Base-by-base conservation (phyloP, 1,140 invertebrate species). In the Psilanteris sp. region DNA sequence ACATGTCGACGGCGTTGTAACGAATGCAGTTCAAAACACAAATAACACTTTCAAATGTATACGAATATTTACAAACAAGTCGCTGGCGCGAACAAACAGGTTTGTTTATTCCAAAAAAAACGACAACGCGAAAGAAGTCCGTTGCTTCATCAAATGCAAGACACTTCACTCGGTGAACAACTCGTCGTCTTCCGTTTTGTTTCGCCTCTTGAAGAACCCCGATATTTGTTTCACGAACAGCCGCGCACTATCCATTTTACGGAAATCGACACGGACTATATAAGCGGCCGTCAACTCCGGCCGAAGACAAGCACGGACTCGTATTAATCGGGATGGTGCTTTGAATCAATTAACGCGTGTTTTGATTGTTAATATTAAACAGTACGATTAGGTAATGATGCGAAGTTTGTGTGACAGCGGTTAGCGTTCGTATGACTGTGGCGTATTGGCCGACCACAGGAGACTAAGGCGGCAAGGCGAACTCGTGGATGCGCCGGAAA, bases 1-100 rank as follows among this genome's bases (percentile, higher is more conserved):
- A 86, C 85, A 87, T 87, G 26, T 78, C 80, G 64, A 50, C 24
- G 46, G 24, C 50, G 77, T 77, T 3, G 3, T 27, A 36, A 54
- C 24, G 5, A 7, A 36, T 11, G 2, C 4, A 52, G 16, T 36
- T 11, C 27, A 32, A 61, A 4, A 22, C 8, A 22, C 4, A 7
- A 31, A 62, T 44, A 54, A 34, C 20, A 31, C 27, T 50, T 31
- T 13, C 13, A 20, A 20, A 20, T 20, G 10, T 31, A 4, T 2
- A 29, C 26, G n/a, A 10, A 29, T 9, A 82, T n/a, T n/a, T n/a
- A n/a, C n/a, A n/a, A n/a, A n/a, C n/a, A n/a, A n/a, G n/a, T n/a
- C n/a, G n/a, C n/a, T n/a, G n/a, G n/a, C n/a, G n/a, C n/a, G n/a
- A n/a, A n/a, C n/a, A n/a, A n/a, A n/a, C n/a, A n/a, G n/a, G n/a